A percentile compares a stretch with the other conserved stretches of the same genome.
Evolutionary conservation across 2,797 vertebrate species (phyloP).

Genomic region (Acropternis orthonyx): DNA sequence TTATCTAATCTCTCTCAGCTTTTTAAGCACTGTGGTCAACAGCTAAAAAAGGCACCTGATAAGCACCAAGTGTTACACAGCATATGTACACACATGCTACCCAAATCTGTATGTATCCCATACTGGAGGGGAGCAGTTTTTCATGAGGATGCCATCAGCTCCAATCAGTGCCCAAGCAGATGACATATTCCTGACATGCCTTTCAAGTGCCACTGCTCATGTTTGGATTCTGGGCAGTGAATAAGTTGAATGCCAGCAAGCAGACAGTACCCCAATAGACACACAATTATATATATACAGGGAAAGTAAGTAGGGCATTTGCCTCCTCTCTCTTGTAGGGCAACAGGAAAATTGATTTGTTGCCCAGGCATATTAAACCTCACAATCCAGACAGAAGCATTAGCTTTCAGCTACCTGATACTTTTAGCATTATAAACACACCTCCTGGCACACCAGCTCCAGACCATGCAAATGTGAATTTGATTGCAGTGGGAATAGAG

Average conservation of each 20-base stretch:
- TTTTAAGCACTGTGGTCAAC: neutral
- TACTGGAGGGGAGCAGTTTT: neutral
- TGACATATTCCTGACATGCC: neutral
- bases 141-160: neutral
- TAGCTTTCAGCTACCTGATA: conserved; percentile 73
- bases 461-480: neutral
- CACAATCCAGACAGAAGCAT: conserved; percentile 57
- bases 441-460: neutral
- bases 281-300: neutral
- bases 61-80: neutral
- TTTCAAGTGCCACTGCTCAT: neutral
- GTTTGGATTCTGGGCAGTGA: neutral
- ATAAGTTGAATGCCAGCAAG: neutral
- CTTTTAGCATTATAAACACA: conserved; percentile 71
- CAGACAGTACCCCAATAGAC: neutral
- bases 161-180: neutral
- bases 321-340: neutral
- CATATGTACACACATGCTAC: neutral
- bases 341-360: conserved; percentile 66
- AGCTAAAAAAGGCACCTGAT: neutral
- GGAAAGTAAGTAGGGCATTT: neutral
- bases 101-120: neutral
- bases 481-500: neutral
- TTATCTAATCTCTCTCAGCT: neutral
- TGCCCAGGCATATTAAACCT: conserved; percentile 51